These are phyloP conservation scores for Coenonympha arcania DNA, from an alignment of 2,888 invertebrate species.

Conservation along the genomic window DNA sequence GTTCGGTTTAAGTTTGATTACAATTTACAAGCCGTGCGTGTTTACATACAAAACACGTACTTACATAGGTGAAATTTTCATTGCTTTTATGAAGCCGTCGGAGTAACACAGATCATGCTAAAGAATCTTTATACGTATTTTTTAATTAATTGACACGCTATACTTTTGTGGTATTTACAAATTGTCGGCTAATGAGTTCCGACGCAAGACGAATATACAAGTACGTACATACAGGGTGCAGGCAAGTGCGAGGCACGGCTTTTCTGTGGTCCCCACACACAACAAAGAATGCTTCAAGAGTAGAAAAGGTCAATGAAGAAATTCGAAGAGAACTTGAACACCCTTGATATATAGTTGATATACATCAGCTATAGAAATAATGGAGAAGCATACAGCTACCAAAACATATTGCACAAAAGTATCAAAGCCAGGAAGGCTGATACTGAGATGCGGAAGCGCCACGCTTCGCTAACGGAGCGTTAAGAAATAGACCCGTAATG, in stretches of 20 bases:
- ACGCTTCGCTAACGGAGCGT: constrained; percentile 60
- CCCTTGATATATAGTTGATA: too few species aligned
- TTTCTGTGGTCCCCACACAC: too few species aligned
- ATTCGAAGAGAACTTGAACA: too few species aligned
- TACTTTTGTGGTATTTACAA: background rate
- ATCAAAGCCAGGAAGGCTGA: constrained; percentile 40
- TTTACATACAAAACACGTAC: too few species aligned
- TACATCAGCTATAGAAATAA: constrained; percentile 4
- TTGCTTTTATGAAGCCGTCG: background rate
- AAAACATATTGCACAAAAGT: constrained; percentile 17
- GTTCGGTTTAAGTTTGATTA: too few species aligned
- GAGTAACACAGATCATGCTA: background rate
- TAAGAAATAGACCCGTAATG: constrained; percentile 53
- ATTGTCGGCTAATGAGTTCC: background rate
- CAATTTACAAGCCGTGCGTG: too few species aligned
- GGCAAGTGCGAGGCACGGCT: too few species aligned
- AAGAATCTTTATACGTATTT: background rate
- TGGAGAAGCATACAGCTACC: constrained; percentile 8
- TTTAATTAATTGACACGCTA: background rate
- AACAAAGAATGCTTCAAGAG: too few species aligned
- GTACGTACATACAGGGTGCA: too few species aligned
- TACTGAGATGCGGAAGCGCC: constrained; percentile 42
- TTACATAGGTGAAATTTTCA: background rate
- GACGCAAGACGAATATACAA: background rate
- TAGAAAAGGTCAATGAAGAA: too few species aligned